phyloP scores from a whole-genome alignment of 2,888 invertebrate genomes.

The Xanthorhoe designata region DNA sequence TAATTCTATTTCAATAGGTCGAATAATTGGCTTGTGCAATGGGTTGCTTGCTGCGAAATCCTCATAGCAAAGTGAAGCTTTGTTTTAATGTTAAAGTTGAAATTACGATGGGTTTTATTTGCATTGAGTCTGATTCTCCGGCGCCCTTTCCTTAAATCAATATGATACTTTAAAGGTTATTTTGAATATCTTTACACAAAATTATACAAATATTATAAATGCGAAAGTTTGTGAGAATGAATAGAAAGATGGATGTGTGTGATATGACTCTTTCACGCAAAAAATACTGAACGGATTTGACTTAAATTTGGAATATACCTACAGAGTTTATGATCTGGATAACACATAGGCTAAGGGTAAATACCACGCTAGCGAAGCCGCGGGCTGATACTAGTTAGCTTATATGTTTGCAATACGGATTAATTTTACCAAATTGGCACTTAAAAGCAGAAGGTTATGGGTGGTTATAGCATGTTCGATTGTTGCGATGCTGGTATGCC shows the following conservation, averaged over 20 bases:
- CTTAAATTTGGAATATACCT: no score
- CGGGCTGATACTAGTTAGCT: neutral
- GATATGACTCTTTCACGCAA: no score
- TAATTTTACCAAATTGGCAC: conserved; percentile 11
- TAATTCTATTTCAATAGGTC: conserved; percentile 32
- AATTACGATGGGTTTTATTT: neutral
- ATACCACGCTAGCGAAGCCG: no score
- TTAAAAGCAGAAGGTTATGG: conserved; percentile 9
- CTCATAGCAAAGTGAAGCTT: conserved; percentile 1
- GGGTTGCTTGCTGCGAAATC: conserved; percentile 22
- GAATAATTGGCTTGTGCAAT: conserved; percentile 24
- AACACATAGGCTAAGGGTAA: no score
- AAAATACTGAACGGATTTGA: no score
- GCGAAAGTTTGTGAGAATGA: no score
- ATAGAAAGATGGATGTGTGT: no score
- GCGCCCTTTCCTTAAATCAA: conserved; percentile 10
- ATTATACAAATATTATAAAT: neutral
- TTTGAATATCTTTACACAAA: neutral
- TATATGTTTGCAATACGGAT: neutral
- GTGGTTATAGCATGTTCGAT: conserved; percentile 25
- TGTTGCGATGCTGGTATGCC: conserved; percentile 61
- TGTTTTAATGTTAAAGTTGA: neutral
- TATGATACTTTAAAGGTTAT: conserved; percentile 3
- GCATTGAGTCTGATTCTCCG: neutral
- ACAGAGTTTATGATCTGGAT: no score